phyloP scores from a whole-genome alignment of 1,140 invertebrate species.

The Eufriesea mexicana region DNA sequence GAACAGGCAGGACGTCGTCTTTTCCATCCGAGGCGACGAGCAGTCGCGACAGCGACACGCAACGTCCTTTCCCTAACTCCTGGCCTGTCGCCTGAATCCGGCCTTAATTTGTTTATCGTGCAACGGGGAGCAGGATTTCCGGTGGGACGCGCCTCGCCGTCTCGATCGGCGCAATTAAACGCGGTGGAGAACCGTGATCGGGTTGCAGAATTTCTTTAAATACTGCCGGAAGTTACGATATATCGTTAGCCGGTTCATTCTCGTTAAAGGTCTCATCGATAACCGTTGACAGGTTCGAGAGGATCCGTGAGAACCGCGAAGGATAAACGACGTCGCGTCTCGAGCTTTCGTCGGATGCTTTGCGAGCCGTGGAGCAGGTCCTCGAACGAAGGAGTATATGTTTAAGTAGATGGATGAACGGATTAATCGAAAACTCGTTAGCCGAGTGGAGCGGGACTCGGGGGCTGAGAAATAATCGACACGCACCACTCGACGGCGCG shows the following conservation, averaged over 20 bases:
- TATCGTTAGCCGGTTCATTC: too few species aligned
- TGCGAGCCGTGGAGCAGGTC: not conserved
- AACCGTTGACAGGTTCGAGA: too few species aligned
- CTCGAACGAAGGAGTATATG: not conserved
- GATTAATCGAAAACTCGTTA: slow-evolving; percentile 20
- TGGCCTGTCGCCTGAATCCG: slow-evolving; percentile 34
- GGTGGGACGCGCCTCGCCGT: too few species aligned
- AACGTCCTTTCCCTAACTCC: slow-evolving; percentile 43
- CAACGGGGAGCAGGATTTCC: not conserved
- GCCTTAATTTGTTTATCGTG: slow-evolving; percentile 47
- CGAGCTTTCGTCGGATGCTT: not conserved
- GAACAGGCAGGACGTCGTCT: slow-evolving; percentile 10
- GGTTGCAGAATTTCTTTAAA: too few species aligned
- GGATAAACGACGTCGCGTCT: not conserved
- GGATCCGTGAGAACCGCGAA: not conserved
- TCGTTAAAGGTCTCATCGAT: too few species aligned
- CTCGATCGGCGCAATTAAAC: not conserved
- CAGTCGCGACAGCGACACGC: slow-evolving; percentile 52
- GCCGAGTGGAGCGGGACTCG: too few species aligned
- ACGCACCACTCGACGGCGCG: not conserved
- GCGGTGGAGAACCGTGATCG: not conserved
- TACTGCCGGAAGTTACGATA: too few species aligned
- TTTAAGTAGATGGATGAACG: slow-evolving; percentile 19
- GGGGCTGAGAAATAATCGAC: not conserved
- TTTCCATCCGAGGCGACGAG: slow-evolving; percentile 48